These are phyloP conservation scores for Exephanes ischioxanthus DNA, from an alignment of 2,888 invertebrate genomes.

Conservation along the genomic window DNA sequence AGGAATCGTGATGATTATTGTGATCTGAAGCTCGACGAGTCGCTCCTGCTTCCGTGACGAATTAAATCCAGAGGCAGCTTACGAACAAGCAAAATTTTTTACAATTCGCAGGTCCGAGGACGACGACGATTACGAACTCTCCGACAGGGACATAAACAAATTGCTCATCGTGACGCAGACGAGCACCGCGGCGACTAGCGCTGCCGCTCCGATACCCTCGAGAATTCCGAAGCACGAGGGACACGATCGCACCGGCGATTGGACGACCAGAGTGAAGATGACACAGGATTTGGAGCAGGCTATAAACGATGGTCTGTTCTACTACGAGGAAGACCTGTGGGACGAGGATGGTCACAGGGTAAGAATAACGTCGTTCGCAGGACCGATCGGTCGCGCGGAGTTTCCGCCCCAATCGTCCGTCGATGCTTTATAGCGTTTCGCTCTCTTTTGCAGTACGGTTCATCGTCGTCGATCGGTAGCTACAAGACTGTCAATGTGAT, in stretches of 20 bases:
- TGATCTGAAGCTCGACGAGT: conserved; percentile 62
- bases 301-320: conserved; percentile 98
- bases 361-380: conserved; percentile 67
- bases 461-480: conserved; percentile 85
- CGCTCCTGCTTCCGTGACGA: too few species aligned
- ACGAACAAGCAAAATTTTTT: neutral
- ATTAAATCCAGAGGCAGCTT: too few species aligned
- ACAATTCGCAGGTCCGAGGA: conserved; percentile 88
- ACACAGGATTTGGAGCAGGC: conserved; percentile 97
- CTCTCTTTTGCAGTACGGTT: conserved; percentile 83
- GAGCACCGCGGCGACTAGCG: conserved; percentile 83
- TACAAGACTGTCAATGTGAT: conserved; percentile 96
- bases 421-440: conserved; percentile 16
- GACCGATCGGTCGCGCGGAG: neutral
- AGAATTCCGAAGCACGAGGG: conserved; percentile 93
- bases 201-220: conserved; percentile 82
- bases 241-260: conserved; percentile 96
- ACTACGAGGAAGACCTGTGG: conserved; percentile 98
- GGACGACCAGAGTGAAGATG: conserved; percentile 96
- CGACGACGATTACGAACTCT: conserved; percentile 95
- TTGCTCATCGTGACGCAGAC: conserved; percentile 97
- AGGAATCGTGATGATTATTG: conserved; percentile 70
- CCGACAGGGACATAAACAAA: conserved; percentile 96
- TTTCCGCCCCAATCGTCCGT: neutral
- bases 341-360: conserved; percentile 87